Base-by-base conservation (phyloP, 1,140 invertebrate genomes). In the Drosophila truncata region DNA sequence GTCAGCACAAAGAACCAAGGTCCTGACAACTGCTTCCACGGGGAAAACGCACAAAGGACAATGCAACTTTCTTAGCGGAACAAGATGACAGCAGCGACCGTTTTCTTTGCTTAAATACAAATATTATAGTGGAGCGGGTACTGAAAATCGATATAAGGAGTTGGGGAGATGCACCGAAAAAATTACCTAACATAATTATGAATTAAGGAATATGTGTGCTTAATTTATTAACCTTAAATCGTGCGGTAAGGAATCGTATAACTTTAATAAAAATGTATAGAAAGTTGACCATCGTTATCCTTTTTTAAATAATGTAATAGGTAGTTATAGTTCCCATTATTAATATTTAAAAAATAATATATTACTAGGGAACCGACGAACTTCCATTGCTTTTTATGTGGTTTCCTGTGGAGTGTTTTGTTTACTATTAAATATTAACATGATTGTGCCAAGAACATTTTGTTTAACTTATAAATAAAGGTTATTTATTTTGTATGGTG, bases 111-210 rank as follows among this genome's bases (percentile, higher is more conserved):
- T 49, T 5, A 23, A 71, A 59, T 49, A 39, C 20, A 35, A 37
- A 42, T 33, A 60, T 50, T 35, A 46, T 72, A 44, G 42, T 66
- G 79, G 70, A 76, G 69, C 61, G 59, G 62, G 49, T 46, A 72
- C 62, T 73, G 46, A 87, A 86, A 86, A 86, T 86, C 83, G 20
- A 86, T 86, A 50, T 27, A 42, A 55, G 42, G 3, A 41, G 37
- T 18, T 27, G 20, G 37, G 66, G 25, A 46, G 14, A 20, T 42
- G 37, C 66, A 67, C 37, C 20, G 18, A 33, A 9, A 33, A n/a
- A 54, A 54, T 16, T 23, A 18, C 0, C 1, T 25, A 61, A 20
- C 14, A 31, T 64, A 64, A 60, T 61, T 41, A 35, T 27, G 1
- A 11, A 23, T 13, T 27, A 16, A 16, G 18, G 13, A 35, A 9